A percentile compares a stretch with the other conserved stretches of the same genome.
These are phyloP conservation scores for Aradus depressus DNA, from an alignment of 2,888 invertebrate genomes.

Conservation along the genomic window DNA sequence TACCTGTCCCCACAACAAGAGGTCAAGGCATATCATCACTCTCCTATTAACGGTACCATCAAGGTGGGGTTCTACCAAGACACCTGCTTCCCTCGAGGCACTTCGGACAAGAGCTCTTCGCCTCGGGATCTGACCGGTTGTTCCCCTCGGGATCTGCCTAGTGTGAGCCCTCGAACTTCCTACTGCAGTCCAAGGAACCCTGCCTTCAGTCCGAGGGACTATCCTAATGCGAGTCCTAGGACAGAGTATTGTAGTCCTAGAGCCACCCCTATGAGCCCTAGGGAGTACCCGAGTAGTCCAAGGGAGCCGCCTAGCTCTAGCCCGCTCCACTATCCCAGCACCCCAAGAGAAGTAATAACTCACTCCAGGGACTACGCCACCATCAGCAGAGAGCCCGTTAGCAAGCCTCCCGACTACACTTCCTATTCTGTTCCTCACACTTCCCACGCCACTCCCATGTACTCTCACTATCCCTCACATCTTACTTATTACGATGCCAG, in stretches of 20 bases:
- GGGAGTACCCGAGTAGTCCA: constrained; percentile 46
- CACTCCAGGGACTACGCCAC: constrained; percentile 15
- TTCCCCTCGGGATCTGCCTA: constrained; percentile 27
- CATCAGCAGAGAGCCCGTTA: constrained; percentile 4
- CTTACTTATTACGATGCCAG: constrained; percentile 38
- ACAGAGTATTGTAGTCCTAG: constrained; percentile 41
- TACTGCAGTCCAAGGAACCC: constrained; percentile 28
- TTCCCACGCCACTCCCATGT: constrained; percentile 34
- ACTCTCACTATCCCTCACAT: constrained; percentile 46
- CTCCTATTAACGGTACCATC: constrained; percentile 68
- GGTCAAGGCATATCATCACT: constrained; percentile 43
- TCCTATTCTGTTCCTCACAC: constrained; percentile 35
- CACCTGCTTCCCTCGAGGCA: constrained; percentile 44
- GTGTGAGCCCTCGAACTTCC: constrained; percentile 41
- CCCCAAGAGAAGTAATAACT: constrained; percentile 24
- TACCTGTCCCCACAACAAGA: constrained; percentile 53
- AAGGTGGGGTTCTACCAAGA: constrained; percentile 84
- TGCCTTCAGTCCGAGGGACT: constrained; percentile 24
- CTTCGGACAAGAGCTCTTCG: constrained; percentile 57
- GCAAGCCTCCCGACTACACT: constrained; percentile 14
- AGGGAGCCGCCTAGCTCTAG: constrained; percentile 47
- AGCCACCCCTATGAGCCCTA: constrained; percentile 19
- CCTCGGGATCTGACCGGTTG: constrained; percentile 27
- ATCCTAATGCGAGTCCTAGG: constrained; percentile 57
- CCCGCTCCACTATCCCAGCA: constrained; percentile 25